Conservation (phyloP, 2,113 vertebrate genomes). For the Emydura subglobosa region DNA sequence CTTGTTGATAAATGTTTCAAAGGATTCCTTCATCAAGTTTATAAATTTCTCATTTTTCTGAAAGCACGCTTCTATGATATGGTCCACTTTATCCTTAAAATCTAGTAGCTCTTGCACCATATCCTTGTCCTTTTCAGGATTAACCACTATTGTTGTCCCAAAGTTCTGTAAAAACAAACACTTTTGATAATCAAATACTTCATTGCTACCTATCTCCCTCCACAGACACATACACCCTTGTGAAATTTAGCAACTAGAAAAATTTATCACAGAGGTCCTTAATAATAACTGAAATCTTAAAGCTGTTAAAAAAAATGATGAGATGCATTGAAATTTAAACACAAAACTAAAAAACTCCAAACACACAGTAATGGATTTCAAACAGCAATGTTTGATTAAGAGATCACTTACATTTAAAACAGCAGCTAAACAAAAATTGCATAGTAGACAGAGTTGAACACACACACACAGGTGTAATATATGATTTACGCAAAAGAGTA, state of each 20-base stretch:
- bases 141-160: conserved; percentile 86
- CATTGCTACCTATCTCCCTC: conserved; percentile 51
- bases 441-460: conserved; percentile 36
- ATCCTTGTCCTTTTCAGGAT: conserved; percentile 88
- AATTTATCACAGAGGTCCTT: conserved; percentile 33
- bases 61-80: conserved; percentile 87
- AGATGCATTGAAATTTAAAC: conserved; percentile 53
- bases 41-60: conserved; percentile 86
- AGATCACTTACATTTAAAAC: conserved; percentile 48
- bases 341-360: conserved; percentile 21
- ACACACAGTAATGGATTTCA: conserved; percentile 54
- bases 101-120: conserved; percentile 89
- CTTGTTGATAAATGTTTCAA: conserved; percentile 88
- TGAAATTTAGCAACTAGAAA: conserved; percentile 26
- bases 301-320: conserved; percentile 23
- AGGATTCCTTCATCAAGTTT: conserved; percentile 89
- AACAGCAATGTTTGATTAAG: conserved; percentile 50
- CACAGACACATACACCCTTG: conserved; percentile 47
- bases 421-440: conserved; percentile 33
- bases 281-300: not conserved
- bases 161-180: conserved; percentile 81
- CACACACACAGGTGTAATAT: conserved; percentile 24
- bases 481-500: conserved; percentile 27
- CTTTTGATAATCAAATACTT: conserved; percentile 75
- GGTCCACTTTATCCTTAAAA: conserved; percentile 88